These are phyloP conservation scores for Capromys pilorides DNA, from an alignment of 2,797 vertebrate species.

Conservation along the genomic window DNA sequence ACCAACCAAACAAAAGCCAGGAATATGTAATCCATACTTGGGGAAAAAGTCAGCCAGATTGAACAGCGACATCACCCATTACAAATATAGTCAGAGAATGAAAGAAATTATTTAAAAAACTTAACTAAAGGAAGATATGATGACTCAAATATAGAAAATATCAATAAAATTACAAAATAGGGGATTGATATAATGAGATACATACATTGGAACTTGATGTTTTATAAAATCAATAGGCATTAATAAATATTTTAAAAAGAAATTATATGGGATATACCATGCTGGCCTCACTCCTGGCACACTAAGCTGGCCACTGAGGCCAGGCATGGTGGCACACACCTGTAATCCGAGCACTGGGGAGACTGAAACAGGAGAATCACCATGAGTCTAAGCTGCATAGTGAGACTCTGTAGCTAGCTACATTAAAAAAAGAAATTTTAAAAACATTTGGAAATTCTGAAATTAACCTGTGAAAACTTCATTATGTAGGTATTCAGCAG, in stretches of 20 bases:
- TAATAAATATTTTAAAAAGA: not conserved
- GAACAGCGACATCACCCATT: not conserved
- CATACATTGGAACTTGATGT: not conserved
- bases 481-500: not conserved
- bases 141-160: not conserved
- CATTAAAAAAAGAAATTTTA: not conserved
- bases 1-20: not conserved
- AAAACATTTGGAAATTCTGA: not conserved
- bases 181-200: not conserved
- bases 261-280: too few relatives aligned
- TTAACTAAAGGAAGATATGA: not conserved
- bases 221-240: not conserved
- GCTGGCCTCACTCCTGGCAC: too few relatives aligned
- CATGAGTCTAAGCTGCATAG: too few relatives aligned
- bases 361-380: too few relatives aligned
- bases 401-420: too few relatives aligned
- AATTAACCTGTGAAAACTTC: not conserved
- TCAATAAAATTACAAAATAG: not conserved
- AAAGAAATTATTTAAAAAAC: not conserved
- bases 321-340: too few relatives aligned
- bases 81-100: constrained; percentile 25
- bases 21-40: not conserved
- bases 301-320: too few relatives aligned
- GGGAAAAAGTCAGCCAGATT: not conserved
- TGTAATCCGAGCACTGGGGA: too few relatives aligned